A percentile compares a stretch with the other conserved stretches of the same genome.
phyloP scores from a whole-genome alignment of 2,113 vertebrate genomes.

The Carassius carassius region DNA sequence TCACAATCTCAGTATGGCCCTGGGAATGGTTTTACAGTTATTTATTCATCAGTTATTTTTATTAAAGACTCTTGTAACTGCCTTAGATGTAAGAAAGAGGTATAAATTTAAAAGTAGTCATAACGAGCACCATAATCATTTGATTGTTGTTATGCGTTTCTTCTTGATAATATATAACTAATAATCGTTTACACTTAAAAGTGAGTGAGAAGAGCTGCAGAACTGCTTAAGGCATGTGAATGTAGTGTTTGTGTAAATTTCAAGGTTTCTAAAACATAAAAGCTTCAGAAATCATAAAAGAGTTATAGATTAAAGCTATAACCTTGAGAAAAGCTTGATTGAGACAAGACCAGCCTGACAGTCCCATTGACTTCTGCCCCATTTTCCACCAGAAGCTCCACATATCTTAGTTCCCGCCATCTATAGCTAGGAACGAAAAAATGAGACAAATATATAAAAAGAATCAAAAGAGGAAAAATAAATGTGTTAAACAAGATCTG shows the following conservation, averaged over 20 bases:
- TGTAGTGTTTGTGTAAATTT: neutral
- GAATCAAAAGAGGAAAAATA: too few species aligned
- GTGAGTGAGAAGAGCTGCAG: neutral
- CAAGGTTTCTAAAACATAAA: neutral
- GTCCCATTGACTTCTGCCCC: too few species aligned
- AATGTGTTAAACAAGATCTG: too few species aligned
- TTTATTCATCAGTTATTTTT: neutral
- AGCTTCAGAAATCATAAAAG: too few species aligned
- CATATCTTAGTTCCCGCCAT: too few species aligned
- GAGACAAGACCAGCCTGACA: slow-evolving; percentile 92
- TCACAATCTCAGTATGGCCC: slow-evolving; percentile 80
- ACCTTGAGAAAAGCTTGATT: slow-evolving; percentile 85
- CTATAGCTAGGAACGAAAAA: too few species aligned
- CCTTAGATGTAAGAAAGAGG: neutral
- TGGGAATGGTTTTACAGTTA: slow-evolving; percentile 55
- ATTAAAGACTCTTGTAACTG: neutral
- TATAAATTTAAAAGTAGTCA: neutral
- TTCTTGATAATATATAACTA: neutral
- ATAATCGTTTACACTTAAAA: neutral
- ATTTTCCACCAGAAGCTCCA: too few species aligned
- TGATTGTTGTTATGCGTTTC: neutral
- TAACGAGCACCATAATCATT: too few species aligned
- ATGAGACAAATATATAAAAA: too few species aligned
- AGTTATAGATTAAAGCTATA: neutral
- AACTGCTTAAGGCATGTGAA: neutral